A percentile compares a stretch with the other conserved stretches of the same genome.
phyloP scores from a whole-genome alignment of 2,888 invertebrate species.

The Pristionchus entomophagus region DNA sequence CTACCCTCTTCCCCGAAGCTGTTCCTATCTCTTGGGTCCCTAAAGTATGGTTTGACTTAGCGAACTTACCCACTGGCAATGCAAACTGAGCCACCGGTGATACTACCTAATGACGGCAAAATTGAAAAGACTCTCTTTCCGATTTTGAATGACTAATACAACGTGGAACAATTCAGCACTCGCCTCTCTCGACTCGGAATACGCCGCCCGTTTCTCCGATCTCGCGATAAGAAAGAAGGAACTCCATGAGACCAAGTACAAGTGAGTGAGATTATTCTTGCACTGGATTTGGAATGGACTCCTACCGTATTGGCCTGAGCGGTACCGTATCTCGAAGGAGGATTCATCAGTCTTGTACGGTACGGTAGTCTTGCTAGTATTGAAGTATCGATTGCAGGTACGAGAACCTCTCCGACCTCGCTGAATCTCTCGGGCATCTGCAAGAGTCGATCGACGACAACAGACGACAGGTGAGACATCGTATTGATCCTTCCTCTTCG shows the following conservation, averaged over 20 bases:
- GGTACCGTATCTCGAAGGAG: neutral
- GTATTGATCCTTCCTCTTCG: no score
- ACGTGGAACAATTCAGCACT: constrained; percentile 15
- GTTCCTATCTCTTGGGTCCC: no score
- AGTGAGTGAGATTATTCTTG: neutral
- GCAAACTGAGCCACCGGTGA: no score
- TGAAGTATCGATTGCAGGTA: no score
- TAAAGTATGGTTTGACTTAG: no score
- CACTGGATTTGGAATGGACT: no score
- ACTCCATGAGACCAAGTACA: constrained; percentile 39
- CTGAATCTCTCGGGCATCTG: constrained; percentile 50
- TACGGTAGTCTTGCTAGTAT: no score
- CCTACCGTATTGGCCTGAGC: no score
- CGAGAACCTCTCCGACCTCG: constrained; percentile 53
- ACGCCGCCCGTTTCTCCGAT: neutral
- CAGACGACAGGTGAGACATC: constrained; percentile 50
- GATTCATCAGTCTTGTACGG: neutral
- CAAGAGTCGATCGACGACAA: constrained; percentile 53
- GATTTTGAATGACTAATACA: no score
- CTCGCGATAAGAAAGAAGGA: constrained; percentile 22
- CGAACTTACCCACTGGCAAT: no score
- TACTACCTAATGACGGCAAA: no score
- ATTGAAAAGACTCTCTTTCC: neutral
- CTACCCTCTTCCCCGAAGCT: no score
- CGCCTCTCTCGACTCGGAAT: neutral